Evolutionary conservation across 2,888 invertebrate species (phyloP).

Genomic region (Melipona bicolor): DNA sequence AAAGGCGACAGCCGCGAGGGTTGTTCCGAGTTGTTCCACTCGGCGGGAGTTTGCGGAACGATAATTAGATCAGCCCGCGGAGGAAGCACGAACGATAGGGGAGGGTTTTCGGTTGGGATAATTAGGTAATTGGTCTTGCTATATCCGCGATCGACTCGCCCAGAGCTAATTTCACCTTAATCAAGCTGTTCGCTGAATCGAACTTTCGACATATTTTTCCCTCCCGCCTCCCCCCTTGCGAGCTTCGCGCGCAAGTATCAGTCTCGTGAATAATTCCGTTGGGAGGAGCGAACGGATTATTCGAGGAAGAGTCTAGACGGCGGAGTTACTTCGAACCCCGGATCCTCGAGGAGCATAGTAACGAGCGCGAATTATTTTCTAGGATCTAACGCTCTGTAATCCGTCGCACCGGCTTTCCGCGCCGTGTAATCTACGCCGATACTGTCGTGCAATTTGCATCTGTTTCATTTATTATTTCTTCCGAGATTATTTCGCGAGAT

Average conservation of each 20-base stretch:
- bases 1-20: slow-evolving; percentile 57
- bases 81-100: slow-evolving; percentile 65
- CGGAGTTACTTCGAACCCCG: slow-evolving; percentile 22
- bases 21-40: slow-evolving; percentile 51
- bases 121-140: slow-evolving; percentile 75
- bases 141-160: slow-evolving; percentile 62
- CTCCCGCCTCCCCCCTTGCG: not conserved
- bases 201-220: slow-evolving; percentile 29
- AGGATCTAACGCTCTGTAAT: slow-evolving; percentile 33
- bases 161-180: slow-evolving; percentile 76
- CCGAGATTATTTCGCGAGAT: not conserved
- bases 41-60: slow-evolving; percentile 69
- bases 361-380: slow-evolving; percentile 50
- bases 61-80: slow-evolving; percentile 77
- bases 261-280: slow-evolving; percentile 27
- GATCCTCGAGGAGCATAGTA: slow-evolving; percentile 34
- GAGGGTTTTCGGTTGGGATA: slow-evolving; percentile 60
- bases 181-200: slow-evolving; percentile 55
- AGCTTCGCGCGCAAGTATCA: not conserved
- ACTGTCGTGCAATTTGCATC: slow-evolving; percentile 28
- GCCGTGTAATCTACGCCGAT: slow-evolving; percentile 36
- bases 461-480: slow-evolving; percentile 37
- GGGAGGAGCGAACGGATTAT: not conserved
- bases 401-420: not conserved
- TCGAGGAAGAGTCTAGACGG: slow-evolving; percentile 28